phyloP scores from a whole-genome alignment of 2,113 vertebrate genomes.

The Tragelaphus strepsiceros region DNA sequence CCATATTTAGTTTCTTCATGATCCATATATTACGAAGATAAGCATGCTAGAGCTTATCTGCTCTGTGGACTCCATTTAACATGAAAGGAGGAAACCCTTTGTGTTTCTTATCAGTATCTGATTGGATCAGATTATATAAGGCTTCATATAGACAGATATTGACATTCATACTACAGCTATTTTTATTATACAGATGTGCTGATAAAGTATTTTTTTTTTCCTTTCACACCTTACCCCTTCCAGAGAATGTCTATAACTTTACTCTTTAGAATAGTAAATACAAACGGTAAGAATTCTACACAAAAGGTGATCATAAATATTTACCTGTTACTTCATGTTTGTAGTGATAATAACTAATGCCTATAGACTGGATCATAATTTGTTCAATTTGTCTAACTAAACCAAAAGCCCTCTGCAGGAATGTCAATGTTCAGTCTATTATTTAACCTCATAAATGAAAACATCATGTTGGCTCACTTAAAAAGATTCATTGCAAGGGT shows the following conservation, averaged over 20 bases:
- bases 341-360: neutral
- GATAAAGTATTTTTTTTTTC: neutral
- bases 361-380: conserved; percentile 4
- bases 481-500: conserved; percentile 21
- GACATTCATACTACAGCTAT: neutral
- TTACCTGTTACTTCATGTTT: conserved; percentile 22
- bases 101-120: neutral
- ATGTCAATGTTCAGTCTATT: neutral
- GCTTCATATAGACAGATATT: neutral
- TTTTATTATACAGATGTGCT: neutral
- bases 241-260: neutral
- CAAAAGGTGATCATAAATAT: neutral
- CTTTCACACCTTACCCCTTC: neutral
- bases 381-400: neutral
- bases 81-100: neutral
- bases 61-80: neutral
- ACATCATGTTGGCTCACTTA: neutral
- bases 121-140: neutral
- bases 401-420: neutral
- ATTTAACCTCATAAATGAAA: conserved; percentile 34
- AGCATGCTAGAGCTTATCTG: neutral
- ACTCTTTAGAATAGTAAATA: conserved; percentile 7
- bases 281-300: conserved; percentile 9
- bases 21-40: neutral
- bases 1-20: neutral